Conservation (phyloP, 2,888 invertebrate species). For the Eristalinus aeneus region DNA sequence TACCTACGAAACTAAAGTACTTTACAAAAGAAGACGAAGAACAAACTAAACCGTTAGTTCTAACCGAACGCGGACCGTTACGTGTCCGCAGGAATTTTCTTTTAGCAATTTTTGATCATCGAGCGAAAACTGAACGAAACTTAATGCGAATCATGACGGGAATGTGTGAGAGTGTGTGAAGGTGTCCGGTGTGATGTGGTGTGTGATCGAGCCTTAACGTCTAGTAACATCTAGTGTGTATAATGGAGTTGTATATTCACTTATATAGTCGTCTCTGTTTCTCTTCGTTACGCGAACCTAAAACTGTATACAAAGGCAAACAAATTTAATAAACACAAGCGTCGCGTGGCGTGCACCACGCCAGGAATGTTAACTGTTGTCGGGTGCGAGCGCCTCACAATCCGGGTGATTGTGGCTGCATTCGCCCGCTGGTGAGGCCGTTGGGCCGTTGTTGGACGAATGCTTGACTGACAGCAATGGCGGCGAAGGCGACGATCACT, state of each 20-base stretch:
- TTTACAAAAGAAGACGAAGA: slow-evolving; percentile 17
- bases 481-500: slow-evolving; percentile 42
- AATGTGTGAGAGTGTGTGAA: neutral
- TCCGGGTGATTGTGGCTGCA: slow-evolving; percentile 8
- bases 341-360: slow-evolving; percentile 55
- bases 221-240: slow-evolving; percentile 20
- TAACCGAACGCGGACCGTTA: neutral
- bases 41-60: neutral
- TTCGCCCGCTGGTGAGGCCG: slow-evolving; percentile 5
- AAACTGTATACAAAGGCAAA: slow-evolving; percentile 63
- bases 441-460: neutral
- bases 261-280: slow-evolving; percentile 53
- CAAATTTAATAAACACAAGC: slow-evolving; percentile 32
- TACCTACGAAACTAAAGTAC: slow-evolving; percentile 18
- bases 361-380: slow-evolving; percentile 53
- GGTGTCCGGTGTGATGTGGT: neutral
- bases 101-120: neutral
- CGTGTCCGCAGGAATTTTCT: neutral
- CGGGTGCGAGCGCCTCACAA: slow-evolving; percentile 45
- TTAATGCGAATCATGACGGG: neutral
- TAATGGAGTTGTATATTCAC: slow-evolving; percentile 43
- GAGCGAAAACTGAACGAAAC: neutral
- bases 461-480: slow-evolving; percentile 30
- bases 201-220: slow-evolving; percentile 48
- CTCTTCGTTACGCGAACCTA: slow-evolving; percentile 60